Percentiles rank a stretch among this genome's conserved stretches.
phyloP scores from a whole-genome alignment of 2,113 vertebrate genomes.

The Brachyhypopomus occidentalis region DNA sequence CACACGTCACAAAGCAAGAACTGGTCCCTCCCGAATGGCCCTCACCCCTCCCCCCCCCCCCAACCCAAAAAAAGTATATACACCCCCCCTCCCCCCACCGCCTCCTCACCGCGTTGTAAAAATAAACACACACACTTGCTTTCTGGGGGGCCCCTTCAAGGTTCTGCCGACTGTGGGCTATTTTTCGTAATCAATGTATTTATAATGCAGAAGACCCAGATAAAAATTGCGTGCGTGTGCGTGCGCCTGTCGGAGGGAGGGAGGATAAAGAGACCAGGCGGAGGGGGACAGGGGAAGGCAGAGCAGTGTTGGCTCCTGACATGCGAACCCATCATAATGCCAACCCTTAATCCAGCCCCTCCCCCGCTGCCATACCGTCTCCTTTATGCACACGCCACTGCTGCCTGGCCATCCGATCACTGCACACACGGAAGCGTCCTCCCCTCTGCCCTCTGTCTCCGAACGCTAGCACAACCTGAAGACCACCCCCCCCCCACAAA shows the following conservation, averaged over 20 bases:
- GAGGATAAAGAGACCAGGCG: constrained; percentile 35
- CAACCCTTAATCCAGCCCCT: constrained; percentile 73
- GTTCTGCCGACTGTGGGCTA: constrained; percentile 59
- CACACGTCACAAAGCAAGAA: constrained; percentile 69
- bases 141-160: constrained; percentile 73
- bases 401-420: constrained; percentile 69
- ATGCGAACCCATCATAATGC: constrained; percentile 69
- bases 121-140: constrained; percentile 78
- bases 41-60: background rate
- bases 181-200: constrained; percentile 31
- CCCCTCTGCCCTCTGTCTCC: constrained; percentile 43
- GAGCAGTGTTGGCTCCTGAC: constrained; percentile 59
- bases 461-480: constrained; percentile 38
- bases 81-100: constrained; percentile 69
- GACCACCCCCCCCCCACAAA: background rate
- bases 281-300: constrained; percentile 54
- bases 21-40: constrained; percentile 53
- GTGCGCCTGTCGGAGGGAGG: background rate
- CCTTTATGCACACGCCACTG: constrained; percentile 67
- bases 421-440: constrained; percentile 68
- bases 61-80: constrained; percentile 29
- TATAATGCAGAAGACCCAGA: constrained; percentile 12
- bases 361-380: constrained; percentile 63
- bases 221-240: background rate
- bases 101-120: constrained; percentile 67